Evolutionary conservation across 92 coral and sea anemone genomes (phyloP).

Genomic region (Porites lobata): DNA sequence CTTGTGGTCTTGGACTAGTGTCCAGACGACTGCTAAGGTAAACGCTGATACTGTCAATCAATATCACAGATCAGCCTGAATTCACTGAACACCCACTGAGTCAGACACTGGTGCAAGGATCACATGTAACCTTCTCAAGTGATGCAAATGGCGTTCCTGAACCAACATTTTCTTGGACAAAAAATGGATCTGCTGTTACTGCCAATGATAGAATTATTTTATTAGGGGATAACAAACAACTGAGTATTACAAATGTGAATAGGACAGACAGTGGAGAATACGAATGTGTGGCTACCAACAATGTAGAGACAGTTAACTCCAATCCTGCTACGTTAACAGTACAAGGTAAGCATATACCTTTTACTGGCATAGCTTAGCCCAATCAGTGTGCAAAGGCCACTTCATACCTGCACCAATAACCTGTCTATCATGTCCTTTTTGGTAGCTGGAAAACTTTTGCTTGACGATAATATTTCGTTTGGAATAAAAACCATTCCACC

Average conservation of each 20-base stretch:
- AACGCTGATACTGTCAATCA: no score
- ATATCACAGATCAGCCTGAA: no score
- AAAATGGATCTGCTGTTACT: neutral
- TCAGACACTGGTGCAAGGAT: constrained; percentile 25
- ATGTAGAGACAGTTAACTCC: neutral
- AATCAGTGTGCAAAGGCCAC: no score
- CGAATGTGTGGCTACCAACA: neutral
- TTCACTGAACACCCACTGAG: constrained; percentile 11
- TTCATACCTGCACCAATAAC: no score
- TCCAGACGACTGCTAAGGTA: no score
- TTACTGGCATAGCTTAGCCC: no score
- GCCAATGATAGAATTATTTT: constrained; percentile 1
- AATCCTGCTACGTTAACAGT: constrained; percentile 11
- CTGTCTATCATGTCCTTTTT: no score
- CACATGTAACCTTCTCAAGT: neutral
- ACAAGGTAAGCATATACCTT: constrained; percentile 22
- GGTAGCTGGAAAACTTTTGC: no score
- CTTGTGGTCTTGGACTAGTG: no score
- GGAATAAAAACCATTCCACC: no score
- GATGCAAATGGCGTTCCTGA: constrained; percentile 15
- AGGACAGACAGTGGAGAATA: constrained; percentile 39
- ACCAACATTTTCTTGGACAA: constrained; percentile 45
- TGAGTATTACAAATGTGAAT: constrained; percentile 34
- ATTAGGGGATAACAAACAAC: neutral
- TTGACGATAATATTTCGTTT: no score